A percentile compares a stretch with the other conserved stretches of the same genome.
These are phyloP conservation scores for Lymantria monacha DNA, from an alignment of 2,888 invertebrate species.

Conservation along the genomic window DNA sequence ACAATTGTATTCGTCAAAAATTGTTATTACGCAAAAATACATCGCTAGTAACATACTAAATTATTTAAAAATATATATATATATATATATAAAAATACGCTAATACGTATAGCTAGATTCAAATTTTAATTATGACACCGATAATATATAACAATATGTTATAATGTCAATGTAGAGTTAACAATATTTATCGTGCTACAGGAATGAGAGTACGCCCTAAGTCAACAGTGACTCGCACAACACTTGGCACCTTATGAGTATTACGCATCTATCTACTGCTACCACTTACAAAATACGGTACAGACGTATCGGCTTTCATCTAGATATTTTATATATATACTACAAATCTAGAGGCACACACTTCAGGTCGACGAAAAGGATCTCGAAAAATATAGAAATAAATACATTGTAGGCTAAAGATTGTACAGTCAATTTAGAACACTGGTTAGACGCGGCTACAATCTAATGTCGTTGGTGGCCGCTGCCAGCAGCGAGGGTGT, in stretches of 20 bases:
- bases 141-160: constrained; percentile 26
- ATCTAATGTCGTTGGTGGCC: constrained; percentile 62
- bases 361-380: constrained; percentile 68
- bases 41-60: constrained; percentile 40
- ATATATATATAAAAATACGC: constrained; percentile 53
- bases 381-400: constrained; percentile 67
- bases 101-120: constrained; percentile 51
- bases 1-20: constrained; percentile 12
- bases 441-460: constrained; percentile 35
- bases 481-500: constrained; percentile 47
- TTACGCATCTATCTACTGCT: constrained; percentile 53
- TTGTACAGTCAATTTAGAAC: constrained; percentile 14
- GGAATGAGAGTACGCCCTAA: constrained; percentile 68
- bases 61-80: constrained; percentile 52
- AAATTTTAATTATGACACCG: constrained; percentile 48
- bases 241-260: constrained; percentile 70
- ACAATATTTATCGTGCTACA: constrained; percentile 63
- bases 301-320: constrained; percentile 53
- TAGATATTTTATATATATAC: constrained; percentile 39
- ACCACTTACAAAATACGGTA: constrained; percentile 37
- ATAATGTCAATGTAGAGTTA: constrained; percentile 47
- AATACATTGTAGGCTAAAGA: constrained; percentile 50
- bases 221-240: constrained; percentile 47
- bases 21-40: constrained; percentile 10
- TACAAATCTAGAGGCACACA: constrained; percentile 67